phyloP scores from a whole-genome alignment of 2,113 vertebrate genomes.

The Pelmatolapia mariae region DNA sequence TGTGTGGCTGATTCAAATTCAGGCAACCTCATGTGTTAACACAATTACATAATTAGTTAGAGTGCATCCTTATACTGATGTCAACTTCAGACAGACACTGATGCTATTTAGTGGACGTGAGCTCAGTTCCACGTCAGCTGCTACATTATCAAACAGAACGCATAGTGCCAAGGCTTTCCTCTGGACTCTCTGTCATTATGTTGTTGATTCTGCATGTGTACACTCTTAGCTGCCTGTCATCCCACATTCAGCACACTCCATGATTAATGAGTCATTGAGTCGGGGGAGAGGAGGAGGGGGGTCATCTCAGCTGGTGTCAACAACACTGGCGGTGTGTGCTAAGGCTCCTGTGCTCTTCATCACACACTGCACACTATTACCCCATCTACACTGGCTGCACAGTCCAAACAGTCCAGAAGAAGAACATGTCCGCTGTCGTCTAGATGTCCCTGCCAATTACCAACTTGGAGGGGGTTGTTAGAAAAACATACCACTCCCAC shows the following conservation, averaged over 20 bases:
- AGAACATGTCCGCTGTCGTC: neutral
- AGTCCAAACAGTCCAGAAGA: neutral
- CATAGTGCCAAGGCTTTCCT: neutral
- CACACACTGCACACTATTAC: neutral
- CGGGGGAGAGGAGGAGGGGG: neutral
- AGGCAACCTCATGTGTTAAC: neutral
- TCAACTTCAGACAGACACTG: neutral
- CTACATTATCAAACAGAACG: neutral
- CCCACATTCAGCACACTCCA: neutral
- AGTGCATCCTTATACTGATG: neutral
- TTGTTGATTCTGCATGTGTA: constrained; percentile 23
- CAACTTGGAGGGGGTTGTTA: constrained; percentile 20
- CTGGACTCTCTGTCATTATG: constrained; percentile 3
- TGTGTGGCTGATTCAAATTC: neutral
- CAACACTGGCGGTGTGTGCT: neutral
- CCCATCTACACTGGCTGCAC: neutral
- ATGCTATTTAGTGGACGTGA: neutral
- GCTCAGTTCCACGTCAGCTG: constrained; percentile 7
- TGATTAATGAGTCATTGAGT: constrained; percentile 55
- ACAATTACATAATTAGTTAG: neutral
- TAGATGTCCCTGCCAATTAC: constrained; percentile 37
- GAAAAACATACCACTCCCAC: constrained; percentile 38
- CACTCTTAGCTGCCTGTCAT: constrained; percentile 22
- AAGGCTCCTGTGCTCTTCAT: neutral
- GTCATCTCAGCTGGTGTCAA: constrained; percentile 10